Percentiles rank a stretch among this genome's conserved stretches.
phyloP scores from a whole-genome alignment of 2,113 vertebrate genomes.

The human (Homo sapiens) region DNA sequence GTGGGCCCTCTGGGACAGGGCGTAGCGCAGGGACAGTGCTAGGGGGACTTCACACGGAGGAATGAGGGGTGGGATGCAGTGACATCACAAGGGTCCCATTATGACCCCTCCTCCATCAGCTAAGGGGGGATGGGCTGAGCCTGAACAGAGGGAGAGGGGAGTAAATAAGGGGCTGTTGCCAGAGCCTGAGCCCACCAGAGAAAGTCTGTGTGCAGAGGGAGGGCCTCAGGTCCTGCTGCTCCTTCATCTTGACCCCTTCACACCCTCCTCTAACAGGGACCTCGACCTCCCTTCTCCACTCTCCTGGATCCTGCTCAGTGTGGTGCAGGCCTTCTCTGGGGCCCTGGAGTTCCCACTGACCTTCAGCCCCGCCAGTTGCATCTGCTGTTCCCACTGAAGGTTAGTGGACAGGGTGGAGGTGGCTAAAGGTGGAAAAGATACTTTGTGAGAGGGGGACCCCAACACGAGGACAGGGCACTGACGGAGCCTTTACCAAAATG shows the following conservation, averaged over 20 bases:
- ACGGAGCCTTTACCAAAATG: background rate
- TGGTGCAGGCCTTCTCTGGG: too few species aligned
- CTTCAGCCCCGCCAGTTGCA: background rate
- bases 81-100: background rate
- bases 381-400: background rate
- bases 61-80: background rate
- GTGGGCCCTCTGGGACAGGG: background rate
- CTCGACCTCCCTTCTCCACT: background rate
- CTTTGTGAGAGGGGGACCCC: background rate
- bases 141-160: rapidly evolving
- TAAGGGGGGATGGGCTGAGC: background rate
- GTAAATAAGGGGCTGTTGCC: background rate
- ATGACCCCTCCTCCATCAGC: background rate
- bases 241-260: background rate
- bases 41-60: background rate
- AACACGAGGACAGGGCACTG: background rate
- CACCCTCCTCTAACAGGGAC: background rate
- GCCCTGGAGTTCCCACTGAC: background rate
- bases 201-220: too few species aligned
- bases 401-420: background rate
- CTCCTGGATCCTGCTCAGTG: background rate
- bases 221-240: background rate
- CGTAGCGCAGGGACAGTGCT: background rate
- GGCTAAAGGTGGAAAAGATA: too few species aligned
- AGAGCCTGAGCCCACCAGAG: background rate